Conservation (phyloP, 2,113 vertebrate genomes). For the Tretioscincus oriximinensis region DNA sequence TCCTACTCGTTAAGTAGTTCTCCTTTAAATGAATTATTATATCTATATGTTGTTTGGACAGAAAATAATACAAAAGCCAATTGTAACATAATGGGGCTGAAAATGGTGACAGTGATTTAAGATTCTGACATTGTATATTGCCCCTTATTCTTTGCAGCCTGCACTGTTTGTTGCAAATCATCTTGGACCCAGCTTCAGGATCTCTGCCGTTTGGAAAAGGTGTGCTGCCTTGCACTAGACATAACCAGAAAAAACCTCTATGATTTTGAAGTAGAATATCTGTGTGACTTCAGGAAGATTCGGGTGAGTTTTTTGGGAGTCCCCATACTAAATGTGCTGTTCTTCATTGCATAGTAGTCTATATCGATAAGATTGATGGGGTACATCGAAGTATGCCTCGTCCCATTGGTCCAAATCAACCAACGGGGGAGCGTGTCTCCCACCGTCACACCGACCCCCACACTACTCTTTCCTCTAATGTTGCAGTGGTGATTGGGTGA, state of each 20-base stretch:
- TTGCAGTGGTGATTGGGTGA: too few species aligned
- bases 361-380: too few species aligned
- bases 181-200: slow-evolving; percentile 76
- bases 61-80: neutral
- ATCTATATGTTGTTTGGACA: neutral
- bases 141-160: slow-evolving; percentile 63
- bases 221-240: slow-evolving; percentile 74
- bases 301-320: slow-evolving; percentile 53
- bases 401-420: too few species aligned
- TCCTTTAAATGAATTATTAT: neutral
- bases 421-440: too few species aligned
- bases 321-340: neutral
- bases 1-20: neutral
- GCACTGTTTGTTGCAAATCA: slow-evolving; percentile 76
- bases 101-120: neutral
- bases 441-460: too few species aligned
- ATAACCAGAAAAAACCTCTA: slow-evolving; percentile 78
- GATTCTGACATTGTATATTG: neutral
- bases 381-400: too few species aligned
- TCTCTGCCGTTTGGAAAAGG: slow-evolving; percentile 73
- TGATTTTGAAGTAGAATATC: slow-evolving; percentile 87
- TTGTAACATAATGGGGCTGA: neutral
- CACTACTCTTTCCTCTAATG: too few species aligned
- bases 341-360: too few species aligned
- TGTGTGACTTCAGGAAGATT: slow-evolving; percentile 84